Conservation (phyloP, 2,797 vertebrate species). For the Sebastes steindachneri region DNA sequence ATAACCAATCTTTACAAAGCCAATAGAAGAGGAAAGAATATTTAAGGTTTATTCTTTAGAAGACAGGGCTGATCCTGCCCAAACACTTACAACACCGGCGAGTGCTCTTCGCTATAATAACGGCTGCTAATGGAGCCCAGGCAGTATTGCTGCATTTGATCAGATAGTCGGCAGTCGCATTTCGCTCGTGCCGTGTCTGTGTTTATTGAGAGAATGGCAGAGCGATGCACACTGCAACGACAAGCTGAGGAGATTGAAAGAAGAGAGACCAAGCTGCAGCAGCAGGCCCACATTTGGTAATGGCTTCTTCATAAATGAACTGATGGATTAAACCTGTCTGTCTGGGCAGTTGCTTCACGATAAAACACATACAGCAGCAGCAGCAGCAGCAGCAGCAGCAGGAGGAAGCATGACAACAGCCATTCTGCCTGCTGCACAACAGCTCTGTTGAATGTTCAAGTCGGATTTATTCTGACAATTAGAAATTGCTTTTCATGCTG, state of each 20-base stretch:
- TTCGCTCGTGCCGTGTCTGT: slow-evolving; percentile 4
- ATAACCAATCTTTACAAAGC: slow-evolving; percentile 49
- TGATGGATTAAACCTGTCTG: slow-evolving; percentile 61
- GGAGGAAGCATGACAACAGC: slow-evolving; percentile 1
- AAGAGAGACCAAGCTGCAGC: slow-evolving; percentile 11
- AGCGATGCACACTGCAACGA: slow-evolving; percentile 12
- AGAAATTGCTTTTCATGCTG: slow-evolving; percentile 22
- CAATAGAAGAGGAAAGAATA: slow-evolving; percentile 24
- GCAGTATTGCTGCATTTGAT: slow-evolving; percentile 1
- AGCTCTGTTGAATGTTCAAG: not conserved
- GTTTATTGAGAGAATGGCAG: slow-evolving; percentile 22
- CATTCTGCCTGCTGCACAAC: not conserved
- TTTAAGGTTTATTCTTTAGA: slow-evolving; percentile 20
- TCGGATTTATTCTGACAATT: slow-evolving; percentile 9
- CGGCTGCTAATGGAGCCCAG: slow-evolving; percentile 17
- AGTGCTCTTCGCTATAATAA: slow-evolving; percentile 16
- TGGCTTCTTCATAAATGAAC: slow-evolving; percentile 53
- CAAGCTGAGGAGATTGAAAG: slow-evolving; percentile 13
- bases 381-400: not conserved
- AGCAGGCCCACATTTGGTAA: slow-evolving; percentile 31
- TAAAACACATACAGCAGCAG: slow-evolving; percentile 30
- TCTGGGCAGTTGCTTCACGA: slow-evolving; percentile 26
- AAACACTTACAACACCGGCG: not conserved
- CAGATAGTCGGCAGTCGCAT: slow-evolving; percentile 7
- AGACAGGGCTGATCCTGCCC: slow-evolving; percentile 8